Percentiles rank a stretch among this genome's conserved stretches.
Evolutionary conservation across 2,797 vertebrate genomes (phyloP).

Genomic region (Silurus aristotelis): DNA sequence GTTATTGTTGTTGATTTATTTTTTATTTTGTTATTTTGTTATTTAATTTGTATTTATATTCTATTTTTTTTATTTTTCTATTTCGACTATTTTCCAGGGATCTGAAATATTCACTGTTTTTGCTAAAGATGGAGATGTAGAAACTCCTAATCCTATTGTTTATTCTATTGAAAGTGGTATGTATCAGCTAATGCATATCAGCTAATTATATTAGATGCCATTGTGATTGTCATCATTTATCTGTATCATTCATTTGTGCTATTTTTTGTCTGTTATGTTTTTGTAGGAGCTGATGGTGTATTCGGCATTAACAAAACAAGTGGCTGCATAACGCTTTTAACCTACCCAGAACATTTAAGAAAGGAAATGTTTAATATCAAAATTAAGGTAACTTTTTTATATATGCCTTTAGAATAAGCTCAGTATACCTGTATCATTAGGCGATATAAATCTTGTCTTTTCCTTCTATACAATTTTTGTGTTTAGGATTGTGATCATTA

Average conservation of each 20-base stretch:
- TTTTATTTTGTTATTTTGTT: not conserved
- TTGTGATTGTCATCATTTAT: not conserved
- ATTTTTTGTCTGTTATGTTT: not conserved
- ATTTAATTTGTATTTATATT: no score
- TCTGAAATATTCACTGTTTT: constrained; percentile 88
- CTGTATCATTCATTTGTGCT: not conserved
- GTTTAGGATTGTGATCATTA: not conserved
- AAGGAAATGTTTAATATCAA: constrained; percentile 91
- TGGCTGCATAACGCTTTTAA: constrained; percentile 83
- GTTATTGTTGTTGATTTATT: no score
- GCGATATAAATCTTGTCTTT: not conserved
- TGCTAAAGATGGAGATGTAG: constrained; percentile 90
- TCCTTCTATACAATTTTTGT: not conserved
- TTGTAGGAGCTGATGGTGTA: constrained; percentile 81
- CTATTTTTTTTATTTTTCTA: not conserved
- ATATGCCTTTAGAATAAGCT: not conserved
- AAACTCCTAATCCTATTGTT: constrained; percentile 83
- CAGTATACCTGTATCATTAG: not conserved
- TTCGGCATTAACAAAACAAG: constrained; percentile 86
- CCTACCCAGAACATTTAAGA: constrained; percentile 79
- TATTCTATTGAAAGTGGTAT: constrained; percentile 87
- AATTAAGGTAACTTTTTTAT: constrained; percentile 80
- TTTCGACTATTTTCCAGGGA: constrained; percentile 71
- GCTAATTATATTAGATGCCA: not conserved
- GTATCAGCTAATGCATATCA: constrained; percentile 30